Evolutionary conservation across 1,140 invertebrate species (phyloP).

Genomic region (Drosophila subobscura): DNA sequence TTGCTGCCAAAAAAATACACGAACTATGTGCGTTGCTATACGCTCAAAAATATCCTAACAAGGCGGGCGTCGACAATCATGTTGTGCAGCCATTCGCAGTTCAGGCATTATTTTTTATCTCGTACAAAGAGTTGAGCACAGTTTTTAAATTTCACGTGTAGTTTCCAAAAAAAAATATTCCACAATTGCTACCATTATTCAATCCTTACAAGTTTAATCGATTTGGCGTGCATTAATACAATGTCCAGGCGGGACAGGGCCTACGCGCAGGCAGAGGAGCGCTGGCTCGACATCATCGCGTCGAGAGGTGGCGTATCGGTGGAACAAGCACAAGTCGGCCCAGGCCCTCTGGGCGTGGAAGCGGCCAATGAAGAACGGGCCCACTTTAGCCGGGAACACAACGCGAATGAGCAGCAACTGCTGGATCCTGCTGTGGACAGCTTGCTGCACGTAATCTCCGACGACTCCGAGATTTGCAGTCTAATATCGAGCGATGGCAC

Average conservation of each 20-base stretch:
- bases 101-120: conserved; percentile 57
- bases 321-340: too few relatives aligned
- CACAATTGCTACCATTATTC: conserved; percentile 21
- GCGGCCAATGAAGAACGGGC: too few relatives aligned
- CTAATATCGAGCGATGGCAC: conserved; percentile 42
- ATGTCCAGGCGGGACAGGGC: conserved; percentile 53
- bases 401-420: conserved; percentile 56
- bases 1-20: conserved; percentile 34
- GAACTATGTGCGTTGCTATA: conserved; percentile 8
- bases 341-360: too few relatives aligned
- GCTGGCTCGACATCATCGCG: not conserved
- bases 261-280: conserved; percentile 7
- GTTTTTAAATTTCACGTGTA: conserved; percentile 75
- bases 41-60: conserved; percentile 22
- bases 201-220: conserved; percentile 1
- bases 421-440: conserved; percentile 63
- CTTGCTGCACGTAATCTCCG: conserved; percentile 57
- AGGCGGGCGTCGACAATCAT: conserved; percentile 36
- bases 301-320: too few relatives aligned
- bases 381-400: conserved; percentile 15
- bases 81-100: conserved; percentile 10
- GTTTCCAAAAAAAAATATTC: conserved; percentile 48
- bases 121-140: conserved; percentile 34
- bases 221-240: conserved; percentile 5
- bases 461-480: conserved; percentile 59